A percentile compares a stretch with the other conserved stretches of the same genome.
phyloP scores from a whole-genome alignment of 2,113 vertebrate genomes.

The Taxidea taxus region DNA sequence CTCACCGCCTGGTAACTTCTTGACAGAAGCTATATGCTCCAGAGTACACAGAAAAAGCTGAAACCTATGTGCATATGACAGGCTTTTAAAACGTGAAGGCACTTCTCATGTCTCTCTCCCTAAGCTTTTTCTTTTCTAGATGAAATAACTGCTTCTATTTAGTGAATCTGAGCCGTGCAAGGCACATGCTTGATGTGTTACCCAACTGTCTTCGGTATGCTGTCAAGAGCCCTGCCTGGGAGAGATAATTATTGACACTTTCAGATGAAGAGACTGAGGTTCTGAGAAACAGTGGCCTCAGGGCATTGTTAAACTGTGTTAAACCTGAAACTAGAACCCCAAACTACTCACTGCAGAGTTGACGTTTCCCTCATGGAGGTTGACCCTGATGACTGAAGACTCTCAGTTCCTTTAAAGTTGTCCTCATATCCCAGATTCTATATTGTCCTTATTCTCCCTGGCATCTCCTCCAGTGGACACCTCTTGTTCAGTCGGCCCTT shows the following conservation, averaged over 20 bases:
- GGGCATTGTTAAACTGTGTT: neutral
- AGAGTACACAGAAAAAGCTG: slow-evolving; percentile 26
- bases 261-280: neutral
- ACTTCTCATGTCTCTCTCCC: neutral
- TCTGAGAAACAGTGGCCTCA: neutral
- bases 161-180: neutral
- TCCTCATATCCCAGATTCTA: neutral
- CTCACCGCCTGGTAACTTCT: slow-evolving; percentile 19
- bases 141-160: slow-evolving; percentile 11
- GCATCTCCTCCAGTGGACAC: neutral
- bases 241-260: neutral
- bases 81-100: slow-evolving; percentile 44
- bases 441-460: neutral
- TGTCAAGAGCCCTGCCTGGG: neutral
- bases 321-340: neutral
- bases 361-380: neutral
- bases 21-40: slow-evolving; percentile 30
- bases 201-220: neutral
- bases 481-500: neutral
- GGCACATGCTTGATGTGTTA: neutral
- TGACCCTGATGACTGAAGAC: neutral
- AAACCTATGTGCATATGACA: neutral
- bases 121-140: neutral
- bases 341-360: neutral
- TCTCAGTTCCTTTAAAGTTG: neutral